Base-by-base conservation (phyloP, 2,888 invertebrate genomes). In the Lepidonotus clava region DNA sequence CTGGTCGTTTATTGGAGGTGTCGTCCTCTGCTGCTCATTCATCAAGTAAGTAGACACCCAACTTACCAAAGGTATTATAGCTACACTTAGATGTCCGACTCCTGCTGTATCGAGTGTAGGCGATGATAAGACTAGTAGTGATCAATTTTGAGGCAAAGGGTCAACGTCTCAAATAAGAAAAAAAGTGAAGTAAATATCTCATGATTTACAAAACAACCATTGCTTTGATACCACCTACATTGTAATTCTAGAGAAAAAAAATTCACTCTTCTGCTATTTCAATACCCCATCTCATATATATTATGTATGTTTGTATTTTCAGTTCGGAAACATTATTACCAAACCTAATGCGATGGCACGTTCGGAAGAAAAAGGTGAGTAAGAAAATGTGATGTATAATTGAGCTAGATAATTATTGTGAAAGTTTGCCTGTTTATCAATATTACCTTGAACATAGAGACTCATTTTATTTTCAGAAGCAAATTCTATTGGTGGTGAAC, bases 251-350 rank as follows among this genome's bases (percentile, higher is more conserved):
- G 46, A 46, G 46, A 8, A 46, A 46, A 46, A 8, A 8, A 46
- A 18, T 46, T 18, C 46, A 18, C 46, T 46, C 8, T n/a, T 46
- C 46, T 46, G 8, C 18, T 46, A 46, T 46, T 8, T 46, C 8
- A 46, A 66, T 66, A 24, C 32, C n/a, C 6, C 6, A 11, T 6
- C 11, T 66, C 6, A 66, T 66, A 66, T 28, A 8, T 76, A n/a
- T 76, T 76, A 76, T 28, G 8, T 46, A 46, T n/a, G n/a, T 46
- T 46, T 76, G 5, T 86, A 46, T 51, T 51, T 87, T 40, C 76
- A 89, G 89, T 36, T 76, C 88, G 8, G 83, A 87, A 32, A 84
- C 87, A n/a, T 84, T 89, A 46, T 84, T 87, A 34, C 89, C 88
- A 51, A 89, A 89, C 41, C 51, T 89, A 28, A 40, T 89, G 46